Evolutionary conservation across 37 sponge, comb jelly and placozoan genomes (phyloP), one percentile per base, ranked within the genome.

Genomic region (Axinella damicornis): DNA sequence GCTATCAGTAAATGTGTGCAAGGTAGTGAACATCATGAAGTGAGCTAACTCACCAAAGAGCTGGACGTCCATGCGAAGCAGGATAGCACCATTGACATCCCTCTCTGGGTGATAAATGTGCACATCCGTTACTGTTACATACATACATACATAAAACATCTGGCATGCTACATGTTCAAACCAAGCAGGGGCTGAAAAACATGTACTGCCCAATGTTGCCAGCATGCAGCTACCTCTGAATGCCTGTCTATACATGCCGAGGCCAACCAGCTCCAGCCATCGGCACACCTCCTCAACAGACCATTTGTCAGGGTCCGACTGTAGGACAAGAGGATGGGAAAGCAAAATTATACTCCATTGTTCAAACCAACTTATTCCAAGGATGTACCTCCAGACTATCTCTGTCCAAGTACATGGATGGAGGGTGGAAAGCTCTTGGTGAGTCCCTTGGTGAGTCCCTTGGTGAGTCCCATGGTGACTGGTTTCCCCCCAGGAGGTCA

Each of bases 271-370:
- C 38, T 84, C 76, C 71, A 90, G 65, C 91, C 91, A 90, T 70
- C 85, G 80, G 34, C 91, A 84, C 53, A 90, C 91, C 52, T 85
- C 70, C 17, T 85, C 70, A 13, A 69, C 71, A 2, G 58, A 39
- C 91, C 91, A 90, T 38, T 79, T 76, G 37, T 71, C 37, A n/a
- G 85, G 81, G 28, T 90, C 64, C 30, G 65, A 55, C 91, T 90
- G 76, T 18, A 25, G 73, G 73, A 5, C 53, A 46, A 22, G 62
- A 38, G 59, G 21, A 60, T 27, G 62, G 62, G 22, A 34, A 60
- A 28, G 78, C 56, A 46, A 4, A 46, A 46, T 12, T 4, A 46
- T 46, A 9, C 46, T 9, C 4, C 46, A 46, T 9, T 12, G 4
- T 4, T 46, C 46, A 4, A 46, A 4, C 46, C 9, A 12, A 12